These are phyloP conservation scores for Nomada ruficornis DNA, from an alignment of 2,888 invertebrate species.

Conservation along the genomic window DNA sequence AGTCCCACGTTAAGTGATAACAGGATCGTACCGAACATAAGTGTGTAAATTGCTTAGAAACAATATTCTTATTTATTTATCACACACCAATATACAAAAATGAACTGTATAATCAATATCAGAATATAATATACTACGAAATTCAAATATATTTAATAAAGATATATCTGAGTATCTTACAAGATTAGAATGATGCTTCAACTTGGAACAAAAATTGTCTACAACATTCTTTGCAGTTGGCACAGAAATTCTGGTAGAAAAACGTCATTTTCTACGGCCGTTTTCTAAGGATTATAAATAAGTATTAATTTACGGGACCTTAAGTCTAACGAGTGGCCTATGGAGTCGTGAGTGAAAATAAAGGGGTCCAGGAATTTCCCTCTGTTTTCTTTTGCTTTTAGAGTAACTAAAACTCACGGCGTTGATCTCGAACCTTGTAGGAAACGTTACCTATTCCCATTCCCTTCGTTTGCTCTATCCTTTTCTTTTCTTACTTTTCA, in stretches of 20 bases:
- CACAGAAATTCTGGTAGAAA: constrained; percentile 84
- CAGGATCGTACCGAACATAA: constrained; percentile 31
- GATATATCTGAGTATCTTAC: constrained; percentile 84
- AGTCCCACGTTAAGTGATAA: neutral
- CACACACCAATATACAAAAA: constrained; percentile 85
- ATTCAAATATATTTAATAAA: constrained; percentile 84
- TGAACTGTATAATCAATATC: constrained; percentile 84
- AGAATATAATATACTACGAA: constrained; percentile 84
- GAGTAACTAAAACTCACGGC: constrained; percentile 17
- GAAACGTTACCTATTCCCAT: neutral
- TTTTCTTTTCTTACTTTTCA: neutral
- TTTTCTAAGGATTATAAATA: constrained; percentile 81
- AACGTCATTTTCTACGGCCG: constrained; percentile 73
- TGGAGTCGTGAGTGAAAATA: constrained; percentile 82
- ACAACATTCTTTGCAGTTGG: constrained; percentile 83
- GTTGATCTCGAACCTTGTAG: constrained; percentile 30
- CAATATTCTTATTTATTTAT: constrained; percentile 84
- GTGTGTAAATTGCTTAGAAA: constrained; percentile 80
- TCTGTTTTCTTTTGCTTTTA: constrained; percentile 45
- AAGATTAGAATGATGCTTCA: constrained; percentile 83
- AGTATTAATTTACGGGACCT: constrained; percentile 81
- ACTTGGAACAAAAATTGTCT: constrained; percentile 80
- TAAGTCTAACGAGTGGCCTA: constrained; percentile 80
- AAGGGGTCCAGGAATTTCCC: constrained; percentile 70
- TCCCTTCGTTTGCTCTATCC: neutral